Base-by-base conservation (phyloP, 2,888 invertebrate genomes). In the Ophion slaviceki region DNA sequence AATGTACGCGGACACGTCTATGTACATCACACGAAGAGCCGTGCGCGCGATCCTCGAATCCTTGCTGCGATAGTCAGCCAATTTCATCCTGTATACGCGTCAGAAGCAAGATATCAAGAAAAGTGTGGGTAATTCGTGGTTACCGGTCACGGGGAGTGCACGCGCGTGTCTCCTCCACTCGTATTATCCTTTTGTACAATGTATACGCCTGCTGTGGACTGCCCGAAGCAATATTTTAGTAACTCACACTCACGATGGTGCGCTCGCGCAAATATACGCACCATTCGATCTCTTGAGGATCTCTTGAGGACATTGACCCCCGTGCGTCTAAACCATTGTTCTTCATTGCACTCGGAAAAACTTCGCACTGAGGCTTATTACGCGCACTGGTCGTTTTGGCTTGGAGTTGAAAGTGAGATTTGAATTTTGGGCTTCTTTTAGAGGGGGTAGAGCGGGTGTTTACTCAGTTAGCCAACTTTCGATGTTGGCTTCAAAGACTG, bases 81-180 rank as follows among this genome's bases (percentile, higher is more conserved):
- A 79, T 82, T 85, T 66, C 61, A 53, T 47, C 40, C 66, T 66
- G 40, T 64, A 53, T 47, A 67, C 75, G 66, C 80, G 85, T 82
- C 80, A 80, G 77, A 82, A 82, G 81, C 89, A 90, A 91, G 90
- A 91, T 91, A 90, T 90, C 90, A 90, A 89, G 89, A 87, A 90
- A 88, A 84, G 80, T 66, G 82, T 89, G 87, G 85, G 89, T 91
- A 91, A 90, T 91, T 91, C 90, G 87, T 88, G 88, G 86, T 87
- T 88, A 81, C 88, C 53, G 84, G 62, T 74, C 72, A 68, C 64
- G 67, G 57, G 71, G 72, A 68, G 72, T 72, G 72, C 40, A 68
- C 80, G 75, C 53, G 36, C 76, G 76, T 67, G 74, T 62, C 68
- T 83, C 76, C 47, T 75, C 78, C 76, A 79, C 81, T 82, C 79